Conservation (phyloP, 2,888 invertebrate species). For the Chrysolina haemoptera region DNA sequence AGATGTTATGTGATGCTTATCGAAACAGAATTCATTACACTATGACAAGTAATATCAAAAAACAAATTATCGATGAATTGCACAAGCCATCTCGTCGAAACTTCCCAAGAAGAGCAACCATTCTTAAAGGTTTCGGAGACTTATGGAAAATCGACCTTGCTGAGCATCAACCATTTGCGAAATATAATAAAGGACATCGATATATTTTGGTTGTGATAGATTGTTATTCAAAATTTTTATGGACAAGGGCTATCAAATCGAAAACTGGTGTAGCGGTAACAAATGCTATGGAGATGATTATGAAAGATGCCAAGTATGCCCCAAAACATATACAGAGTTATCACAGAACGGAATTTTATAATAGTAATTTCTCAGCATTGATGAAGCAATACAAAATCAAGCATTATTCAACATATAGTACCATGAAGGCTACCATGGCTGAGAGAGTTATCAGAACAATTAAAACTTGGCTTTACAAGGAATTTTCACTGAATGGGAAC, state of each 20-base stretch:
- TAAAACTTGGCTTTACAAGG: neutral
- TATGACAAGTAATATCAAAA: too few species aligned
- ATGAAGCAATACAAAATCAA: neutral
- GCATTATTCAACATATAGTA: conserved; percentile 7
- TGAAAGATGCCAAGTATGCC: neutral
- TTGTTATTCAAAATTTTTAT: too few species aligned
- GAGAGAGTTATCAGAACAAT: conserved; percentile 8
- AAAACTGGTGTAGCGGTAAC: neutral
- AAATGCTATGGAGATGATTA: neutral
- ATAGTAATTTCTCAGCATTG: neutral
- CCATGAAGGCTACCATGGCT: neutral
- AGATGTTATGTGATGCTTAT: too few species aligned
- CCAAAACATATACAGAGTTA: conserved; percentile 11
- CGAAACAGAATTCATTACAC: too few species aligned
- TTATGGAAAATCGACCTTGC: too few species aligned
- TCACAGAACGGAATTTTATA: neutral
- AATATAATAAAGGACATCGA: too few species aligned
- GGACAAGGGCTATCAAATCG: neutral
- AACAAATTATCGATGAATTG: too few species aligned
- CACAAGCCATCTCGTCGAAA: too few species aligned
- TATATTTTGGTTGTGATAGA: too few species aligned
- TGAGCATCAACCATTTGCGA: too few species aligned
- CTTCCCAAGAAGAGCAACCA: too few species aligned
- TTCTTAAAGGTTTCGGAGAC: too few species aligned
- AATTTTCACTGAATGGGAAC: neutral